phyloP scores from a whole-genome alignment of 2,113 vertebrate genomes.

The Circaetus gallicus region DNA sequence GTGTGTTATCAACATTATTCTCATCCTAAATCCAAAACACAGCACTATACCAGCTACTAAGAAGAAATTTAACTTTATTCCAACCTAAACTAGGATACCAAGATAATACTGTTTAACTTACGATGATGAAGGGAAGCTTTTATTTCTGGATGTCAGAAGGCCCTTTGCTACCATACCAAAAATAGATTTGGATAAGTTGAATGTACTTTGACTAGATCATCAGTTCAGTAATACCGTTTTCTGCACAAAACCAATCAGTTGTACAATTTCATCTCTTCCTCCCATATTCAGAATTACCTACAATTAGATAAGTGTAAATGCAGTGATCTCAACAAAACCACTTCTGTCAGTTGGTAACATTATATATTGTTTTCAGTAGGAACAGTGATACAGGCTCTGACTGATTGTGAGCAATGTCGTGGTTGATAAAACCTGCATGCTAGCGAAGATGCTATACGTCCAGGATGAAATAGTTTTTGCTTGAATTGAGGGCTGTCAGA shows the following conservation, averaged over 20 bases:
- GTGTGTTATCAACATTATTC: too few relatives aligned
- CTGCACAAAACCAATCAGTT: background rate
- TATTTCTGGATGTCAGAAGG: background rate
- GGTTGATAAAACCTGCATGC: background rate
- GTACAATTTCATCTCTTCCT: background rate
- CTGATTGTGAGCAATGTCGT: background rate
- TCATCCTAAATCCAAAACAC: too few relatives aligned
- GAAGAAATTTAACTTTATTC: too few relatives aligned
- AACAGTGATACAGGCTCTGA: background rate
- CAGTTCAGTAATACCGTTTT: background rate
- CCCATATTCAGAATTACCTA: rapidly evolving
- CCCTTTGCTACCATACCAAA: background rate
- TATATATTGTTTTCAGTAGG: background rate
- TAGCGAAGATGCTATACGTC: background rate
- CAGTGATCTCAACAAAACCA: background rate
- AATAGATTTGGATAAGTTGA: background rate
- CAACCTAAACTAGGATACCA: too few relatives aligned
- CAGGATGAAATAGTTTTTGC: background rate
- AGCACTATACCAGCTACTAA: too few relatives aligned
- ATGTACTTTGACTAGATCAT: background rate
- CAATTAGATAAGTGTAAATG: background rate
- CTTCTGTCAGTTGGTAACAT: background rate
- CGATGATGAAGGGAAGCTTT: background rate
- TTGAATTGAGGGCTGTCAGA: background rate
- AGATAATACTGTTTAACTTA: background rate